These are phyloP conservation scores for Hylaeus volcanicus DNA, from an alignment of 1,140 invertebrate species.

Conservation along the genomic window DNA sequence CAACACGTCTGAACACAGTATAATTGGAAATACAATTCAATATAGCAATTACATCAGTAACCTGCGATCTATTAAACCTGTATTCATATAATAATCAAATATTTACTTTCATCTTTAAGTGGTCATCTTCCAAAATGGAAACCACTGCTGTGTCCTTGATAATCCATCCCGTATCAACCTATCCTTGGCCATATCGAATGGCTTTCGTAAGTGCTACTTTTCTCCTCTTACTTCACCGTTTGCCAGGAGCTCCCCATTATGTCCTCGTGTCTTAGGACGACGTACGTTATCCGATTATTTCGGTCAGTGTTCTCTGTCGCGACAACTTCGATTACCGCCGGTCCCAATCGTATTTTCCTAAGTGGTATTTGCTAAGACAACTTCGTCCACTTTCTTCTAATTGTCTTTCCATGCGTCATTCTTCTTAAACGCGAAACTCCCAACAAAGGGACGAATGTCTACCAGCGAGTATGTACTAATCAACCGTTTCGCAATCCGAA, in stretches of 20 bases:
- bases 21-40: too few relatives aligned
- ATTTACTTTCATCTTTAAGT: too few relatives aligned
- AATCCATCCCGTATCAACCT: slow-evolving; percentile 67
- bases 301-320: slow-evolving; percentile 39
- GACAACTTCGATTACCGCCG: slow-evolving; percentile 57
- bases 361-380: slow-evolving; percentile 65
- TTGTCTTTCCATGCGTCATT: slow-evolving; percentile 38
- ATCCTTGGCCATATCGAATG: slow-evolving; percentile 65
- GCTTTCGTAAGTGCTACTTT: slow-evolving; percentile 43
- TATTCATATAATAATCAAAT: too few relatives aligned
- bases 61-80: too few relatives aligned
- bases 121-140: too few relatives aligned
- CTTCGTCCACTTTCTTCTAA: slow-evolving; percentile 58
- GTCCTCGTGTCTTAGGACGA: slow-evolving; percentile 29
- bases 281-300: slow-evolving; percentile 68
- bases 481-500: neutral
- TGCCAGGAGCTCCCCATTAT: slow-evolving; percentile 42
- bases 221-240: slow-evolving; percentile 53
- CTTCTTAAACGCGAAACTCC: slow-evolving; percentile 1
- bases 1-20: too few relatives aligned
- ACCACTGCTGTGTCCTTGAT: slow-evolving; percentile 20
- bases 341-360: slow-evolving; percentile 52
- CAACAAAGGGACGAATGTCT: slow-evolving; percentile 28
- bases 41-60: too few relatives aligned
- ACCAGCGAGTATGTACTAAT: slow-evolving; percentile 7